Percentiles rank a stretch among this genome's conserved stretches.
These are phyloP conservation scores for Cinclus mexicanus DNA, from an alignment of 2,113 vertebrate species.

Conservation along the genomic window DNA sequence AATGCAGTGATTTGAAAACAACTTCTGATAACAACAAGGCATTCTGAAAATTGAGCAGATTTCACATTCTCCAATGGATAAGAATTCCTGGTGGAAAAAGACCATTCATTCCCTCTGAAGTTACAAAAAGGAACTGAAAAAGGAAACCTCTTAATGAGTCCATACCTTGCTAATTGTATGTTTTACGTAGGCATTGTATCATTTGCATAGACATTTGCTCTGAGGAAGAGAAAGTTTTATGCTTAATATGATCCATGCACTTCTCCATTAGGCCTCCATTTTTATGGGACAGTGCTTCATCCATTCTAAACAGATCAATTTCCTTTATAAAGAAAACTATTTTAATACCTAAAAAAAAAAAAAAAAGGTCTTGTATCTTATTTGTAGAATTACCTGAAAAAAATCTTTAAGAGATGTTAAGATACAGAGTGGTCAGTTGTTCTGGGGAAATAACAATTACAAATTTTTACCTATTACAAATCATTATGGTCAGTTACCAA, in stretches of 20 bases:
- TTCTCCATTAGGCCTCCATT: background rate
- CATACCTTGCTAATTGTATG: background rate
- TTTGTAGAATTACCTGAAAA: background rate
- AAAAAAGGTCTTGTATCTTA: background rate
- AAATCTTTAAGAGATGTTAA: background rate
- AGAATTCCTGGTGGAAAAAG: background rate
- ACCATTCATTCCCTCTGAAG: background rate
- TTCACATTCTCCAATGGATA: background rate
- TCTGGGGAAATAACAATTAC: background rate
- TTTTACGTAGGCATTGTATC: background rate
- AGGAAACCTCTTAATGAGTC: background rate
- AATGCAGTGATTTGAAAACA: constrained; percentile 61
- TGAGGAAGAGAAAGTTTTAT: background rate
- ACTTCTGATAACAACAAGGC: constrained; percentile 4
- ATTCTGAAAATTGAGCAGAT: constrained; percentile 44
- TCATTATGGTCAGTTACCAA: background rate
- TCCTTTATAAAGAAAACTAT: background rate
- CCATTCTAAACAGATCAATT: background rate
- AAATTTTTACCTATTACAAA: background rate
- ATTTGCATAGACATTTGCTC: background rate
- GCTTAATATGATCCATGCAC: background rate
- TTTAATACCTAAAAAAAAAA: background rate
- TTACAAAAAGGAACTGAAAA: background rate
- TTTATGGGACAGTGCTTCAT: background rate
- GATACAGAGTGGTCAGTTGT: background rate